phyloP scores from a whole-genome alignment of 2,797 vertebrate species.

The Mormyrops attenuatus region DNA sequence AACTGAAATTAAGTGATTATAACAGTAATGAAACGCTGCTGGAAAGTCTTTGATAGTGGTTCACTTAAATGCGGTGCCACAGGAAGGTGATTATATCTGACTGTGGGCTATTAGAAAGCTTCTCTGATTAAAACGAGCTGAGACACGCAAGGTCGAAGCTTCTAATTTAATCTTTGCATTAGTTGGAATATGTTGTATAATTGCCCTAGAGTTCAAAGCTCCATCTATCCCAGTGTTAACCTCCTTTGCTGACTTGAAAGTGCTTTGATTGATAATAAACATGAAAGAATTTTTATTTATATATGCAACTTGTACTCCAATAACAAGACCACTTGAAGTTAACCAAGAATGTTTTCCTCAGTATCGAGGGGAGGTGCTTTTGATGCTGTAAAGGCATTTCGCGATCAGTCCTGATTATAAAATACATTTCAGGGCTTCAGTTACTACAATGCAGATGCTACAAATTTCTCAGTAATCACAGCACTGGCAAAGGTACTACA shows the following conservation, averaged over 20 bases:
- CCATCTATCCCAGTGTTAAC: background rate
- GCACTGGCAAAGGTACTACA: background rate
- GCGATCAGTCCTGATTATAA: background rate
- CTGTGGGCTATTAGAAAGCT: background rate
- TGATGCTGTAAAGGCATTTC: background rate
- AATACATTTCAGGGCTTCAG: background rate
- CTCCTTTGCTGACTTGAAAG: conserved; percentile 25
- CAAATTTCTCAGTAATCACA: background rate
- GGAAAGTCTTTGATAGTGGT: conserved; percentile 1
- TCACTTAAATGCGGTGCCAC: background rate
- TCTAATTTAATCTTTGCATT: conserved; percentile 20
- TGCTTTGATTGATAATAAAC: background rate
- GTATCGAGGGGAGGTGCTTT: background rate
- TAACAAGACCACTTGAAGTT: conserved; percentile 23
- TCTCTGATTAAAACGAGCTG: conserved; percentile 2
- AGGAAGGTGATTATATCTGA: background rate
- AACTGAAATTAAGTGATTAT: conserved; percentile 3
- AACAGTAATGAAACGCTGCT: background rate
- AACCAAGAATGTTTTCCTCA: conserved; percentile 20
- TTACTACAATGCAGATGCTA: background rate
- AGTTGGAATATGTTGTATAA: conserved; percentile 23
- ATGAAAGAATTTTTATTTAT: conserved; percentile 24
- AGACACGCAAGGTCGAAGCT: conserved; percentile 11
- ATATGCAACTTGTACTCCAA: conserved; percentile 1
- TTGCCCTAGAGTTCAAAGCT: conserved; percentile 32